Conservation (phyloP, 2,797 vertebrate genomes). For the Semotilus atromaculatus region DNA sequence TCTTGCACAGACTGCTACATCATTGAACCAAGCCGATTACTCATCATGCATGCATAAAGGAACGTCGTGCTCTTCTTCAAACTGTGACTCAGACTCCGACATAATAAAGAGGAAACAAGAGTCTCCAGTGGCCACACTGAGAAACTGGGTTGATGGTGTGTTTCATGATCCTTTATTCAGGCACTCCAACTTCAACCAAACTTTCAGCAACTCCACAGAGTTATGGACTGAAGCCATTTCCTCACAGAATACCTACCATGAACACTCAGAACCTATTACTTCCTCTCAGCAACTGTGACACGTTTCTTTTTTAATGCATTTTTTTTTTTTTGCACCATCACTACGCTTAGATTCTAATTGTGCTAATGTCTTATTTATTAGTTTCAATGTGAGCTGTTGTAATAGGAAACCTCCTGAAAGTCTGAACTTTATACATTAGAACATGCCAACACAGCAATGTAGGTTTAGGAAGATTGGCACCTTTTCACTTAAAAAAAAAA, state of each 20-base stretch:
- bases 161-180: constrained; percentile 92
- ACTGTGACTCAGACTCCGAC: constrained; percentile 73
- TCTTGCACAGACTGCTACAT: constrained; percentile 91
- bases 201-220: constrained; percentile 78
- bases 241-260: constrained; percentile 79
- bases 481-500: constrained; percentile 24
- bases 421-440: constrained; percentile 4
- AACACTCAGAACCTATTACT: constrained; percentile 76
- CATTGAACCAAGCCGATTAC: constrained; percentile 87
- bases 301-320: constrained; percentile 30
- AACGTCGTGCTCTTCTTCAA: constrained; percentile 51
- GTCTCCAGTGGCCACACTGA: constrained; percentile 91
- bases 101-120: constrained; percentile 84
- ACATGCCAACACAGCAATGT: not conserved
- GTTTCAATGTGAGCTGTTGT: constrained; percentile 38
- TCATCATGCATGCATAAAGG: constrained; percentile 88
- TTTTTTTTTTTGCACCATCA: not conserved
- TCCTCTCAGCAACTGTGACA: constrained; percentile 49
- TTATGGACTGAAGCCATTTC: constrained; percentile 85
- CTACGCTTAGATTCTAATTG: not conserved
- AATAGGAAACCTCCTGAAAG: not conserved
- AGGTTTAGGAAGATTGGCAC: constrained; percentile 25
- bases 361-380: not conserved
- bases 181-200: constrained; percentile 87
- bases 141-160: constrained; percentile 98